Percentiles rank a stretch among this genome's conserved stretches.
These are phyloP conservation scores for Drosophila nigritarsus DNA, from an alignment of 2,888 invertebrate species.

Conservation along the genomic window DNA sequence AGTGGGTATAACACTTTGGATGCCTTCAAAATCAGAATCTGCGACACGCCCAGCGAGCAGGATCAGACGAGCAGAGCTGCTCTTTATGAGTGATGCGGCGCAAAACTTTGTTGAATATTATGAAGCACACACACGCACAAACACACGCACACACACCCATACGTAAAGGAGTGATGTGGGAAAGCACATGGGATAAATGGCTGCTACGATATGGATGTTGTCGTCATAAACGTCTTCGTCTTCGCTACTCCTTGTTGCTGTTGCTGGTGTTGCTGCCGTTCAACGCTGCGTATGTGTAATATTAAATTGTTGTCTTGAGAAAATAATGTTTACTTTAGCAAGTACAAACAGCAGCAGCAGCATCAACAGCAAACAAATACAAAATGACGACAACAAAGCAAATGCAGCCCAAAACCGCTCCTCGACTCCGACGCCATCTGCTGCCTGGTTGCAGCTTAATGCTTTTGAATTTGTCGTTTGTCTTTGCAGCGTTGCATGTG, in stretches of 20 bases:
- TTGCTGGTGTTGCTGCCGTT: constrained; percentile 14
- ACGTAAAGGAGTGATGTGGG: not conserved
- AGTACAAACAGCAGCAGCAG: constrained; percentile 52
- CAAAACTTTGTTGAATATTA: constrained; percentile 57
- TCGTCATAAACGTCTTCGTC: constrained; percentile 55
- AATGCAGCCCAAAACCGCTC: not conserved
- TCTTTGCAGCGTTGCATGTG: constrained; percentile 69
- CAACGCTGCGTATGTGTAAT: constrained; percentile 70
- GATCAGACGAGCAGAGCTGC: constrained; percentile 16
- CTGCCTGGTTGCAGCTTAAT: constrained; percentile 61
- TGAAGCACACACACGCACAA: constrained; percentile 20
- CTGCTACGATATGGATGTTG: constrained; percentile 49
- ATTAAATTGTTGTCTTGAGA: constrained; percentile 78
- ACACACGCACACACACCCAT: not conserved
- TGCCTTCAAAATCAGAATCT: constrained; percentile 42
- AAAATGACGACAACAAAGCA: constrained; percentile 1
- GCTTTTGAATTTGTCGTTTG: constrained; percentile 78
- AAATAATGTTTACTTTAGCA: constrained; percentile 75
- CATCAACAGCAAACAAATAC: constrained; percentile 35
- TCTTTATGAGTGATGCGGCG: constrained; percentile 67
- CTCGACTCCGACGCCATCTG: not conserved
- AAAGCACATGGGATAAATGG: constrained; percentile 44
- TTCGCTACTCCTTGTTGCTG: constrained; percentile 5
- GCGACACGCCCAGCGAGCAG: constrained; percentile 45
- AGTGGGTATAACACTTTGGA: constrained; percentile 16